phyloP scores from a whole-genome alignment of 2,113 vertebrate species.

The Dolichotis patagonum region DNA sequence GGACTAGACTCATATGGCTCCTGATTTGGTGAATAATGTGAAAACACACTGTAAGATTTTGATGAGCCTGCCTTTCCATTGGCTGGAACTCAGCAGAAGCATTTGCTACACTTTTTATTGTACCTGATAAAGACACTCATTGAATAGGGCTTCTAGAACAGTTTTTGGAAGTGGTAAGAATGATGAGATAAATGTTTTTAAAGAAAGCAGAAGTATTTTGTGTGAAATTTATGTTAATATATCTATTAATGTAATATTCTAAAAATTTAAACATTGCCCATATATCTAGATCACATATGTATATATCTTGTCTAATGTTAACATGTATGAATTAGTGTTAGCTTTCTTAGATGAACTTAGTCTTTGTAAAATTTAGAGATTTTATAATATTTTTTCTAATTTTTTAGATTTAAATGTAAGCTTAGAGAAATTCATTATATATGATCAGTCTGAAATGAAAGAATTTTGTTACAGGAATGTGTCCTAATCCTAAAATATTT shows the following conservation, averaged over 20 bases:
- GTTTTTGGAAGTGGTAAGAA: not conserved
- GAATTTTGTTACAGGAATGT: not conserved
- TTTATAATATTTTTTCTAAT: not conserved
- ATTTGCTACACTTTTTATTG: not conserved
- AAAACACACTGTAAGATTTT: not conserved
- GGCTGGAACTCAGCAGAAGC: too few species aligned
- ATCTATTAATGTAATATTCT: not conserved
- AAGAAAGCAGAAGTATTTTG: not conserved
- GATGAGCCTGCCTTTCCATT: not conserved
- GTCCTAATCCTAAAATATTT: conserved; percentile 31
- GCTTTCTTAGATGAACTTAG: not conserved
- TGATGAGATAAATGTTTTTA: not conserved
- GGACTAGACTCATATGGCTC: not conserved
- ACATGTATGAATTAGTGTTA: not conserved
- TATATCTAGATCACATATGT: not conserved
- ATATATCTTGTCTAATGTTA: not conserved
- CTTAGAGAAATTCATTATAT: not conserved
- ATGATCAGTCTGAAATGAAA: not conserved
- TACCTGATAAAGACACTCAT: not conserved
- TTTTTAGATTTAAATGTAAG: not conserved
- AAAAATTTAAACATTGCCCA: not conserved
- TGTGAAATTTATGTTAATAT: not conserved
- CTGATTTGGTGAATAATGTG: not conserved
- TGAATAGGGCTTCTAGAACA: too few species aligned
- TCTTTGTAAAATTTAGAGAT: not conserved